These are phyloP conservation scores for Oxyura jamaicensis DNA, from an alignment of 2,113 vertebrate species.

Conservation along the genomic window DNA sequence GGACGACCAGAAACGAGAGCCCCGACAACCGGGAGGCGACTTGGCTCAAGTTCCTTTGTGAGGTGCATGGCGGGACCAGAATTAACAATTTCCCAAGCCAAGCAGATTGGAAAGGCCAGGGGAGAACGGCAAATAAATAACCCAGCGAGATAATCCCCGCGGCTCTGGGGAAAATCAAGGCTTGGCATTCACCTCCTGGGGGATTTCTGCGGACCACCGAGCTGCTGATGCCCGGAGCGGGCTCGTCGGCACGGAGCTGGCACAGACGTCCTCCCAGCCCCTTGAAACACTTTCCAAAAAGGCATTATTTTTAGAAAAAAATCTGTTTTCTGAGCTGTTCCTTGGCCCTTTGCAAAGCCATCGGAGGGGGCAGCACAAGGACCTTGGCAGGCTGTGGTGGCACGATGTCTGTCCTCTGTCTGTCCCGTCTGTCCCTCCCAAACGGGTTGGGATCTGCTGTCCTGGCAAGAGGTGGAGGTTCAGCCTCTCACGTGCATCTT, in stretches of 20 bases:
- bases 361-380: too few relatives aligned
- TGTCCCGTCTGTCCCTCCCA: background rate
- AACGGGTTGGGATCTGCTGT: background rate
- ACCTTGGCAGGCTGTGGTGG: background rate
- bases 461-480: background rate
- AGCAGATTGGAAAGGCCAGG: background rate
- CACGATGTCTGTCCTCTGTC: fast-evolving
- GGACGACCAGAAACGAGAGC: background rate
- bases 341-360: too few relatives aligned
- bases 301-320: too few relatives aligned
- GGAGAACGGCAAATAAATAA: background rate
- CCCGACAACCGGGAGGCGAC: too few relatives aligned
- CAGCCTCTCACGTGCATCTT: background rate
- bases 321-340: too few relatives aligned
- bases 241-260: too few relatives aligned
- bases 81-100: background rate
- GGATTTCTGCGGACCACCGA: background rate
- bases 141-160: background rate
- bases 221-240: too few relatives aligned
- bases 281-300: too few relatives aligned
- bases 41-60: background rate
- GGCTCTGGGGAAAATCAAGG: background rate
- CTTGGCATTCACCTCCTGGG: background rate
- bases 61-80: background rate
- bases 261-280: too few relatives aligned